Percentiles rank a stretch among this genome's conserved stretches.
Conservation (phyloP, 2,113 vertebrate genomes). For the Siniperca knerii region DNA sequence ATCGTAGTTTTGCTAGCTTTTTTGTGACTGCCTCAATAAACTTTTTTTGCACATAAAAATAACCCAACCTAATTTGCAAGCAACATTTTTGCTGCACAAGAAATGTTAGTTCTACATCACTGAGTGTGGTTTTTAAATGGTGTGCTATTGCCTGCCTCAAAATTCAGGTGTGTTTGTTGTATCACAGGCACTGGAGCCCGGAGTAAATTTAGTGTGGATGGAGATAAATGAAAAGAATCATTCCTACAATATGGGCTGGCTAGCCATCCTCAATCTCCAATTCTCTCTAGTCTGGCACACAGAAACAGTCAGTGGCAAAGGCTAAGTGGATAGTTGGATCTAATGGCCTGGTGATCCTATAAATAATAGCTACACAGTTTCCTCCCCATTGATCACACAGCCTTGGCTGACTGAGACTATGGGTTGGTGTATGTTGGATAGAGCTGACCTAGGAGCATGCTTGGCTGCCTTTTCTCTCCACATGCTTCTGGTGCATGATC, state of each 20-base stretch:
- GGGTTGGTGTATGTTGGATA: conserved; percentile 58
- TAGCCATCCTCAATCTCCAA: conserved; percentile 65
- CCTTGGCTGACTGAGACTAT: conserved; percentile 58
- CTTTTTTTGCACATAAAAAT: not conserved
- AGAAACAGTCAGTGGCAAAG: conserved; percentile 80
- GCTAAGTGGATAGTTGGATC: conserved; percentile 80
- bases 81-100: not conserved
- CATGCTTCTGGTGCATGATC: conserved; percentile 76
- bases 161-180: conserved; percentile 15
- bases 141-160: conserved; percentile 2
- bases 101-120: conserved; percentile 10
- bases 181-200: conserved; percentile 13
- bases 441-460: conserved; percentile 74
- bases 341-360: conserved; percentile 81
- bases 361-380: conserved; percentile 82
- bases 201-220: conserved; percentile 56
- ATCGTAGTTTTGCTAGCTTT: not conserved
- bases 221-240: conserved; percentile 71
- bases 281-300: conserved; percentile 73
- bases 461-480: conserved; percentile 68
- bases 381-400: conserved; percentile 81
- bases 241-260: conserved; percentile 61
- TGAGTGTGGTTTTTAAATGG: conserved; percentile 14
- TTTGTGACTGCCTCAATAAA: not conserved
- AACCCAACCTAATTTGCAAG: not conserved